Evolutionary conservation across 2,797 vertebrate genomes (phyloP).

Genomic region (Triplophysa bombifrons): DNA sequence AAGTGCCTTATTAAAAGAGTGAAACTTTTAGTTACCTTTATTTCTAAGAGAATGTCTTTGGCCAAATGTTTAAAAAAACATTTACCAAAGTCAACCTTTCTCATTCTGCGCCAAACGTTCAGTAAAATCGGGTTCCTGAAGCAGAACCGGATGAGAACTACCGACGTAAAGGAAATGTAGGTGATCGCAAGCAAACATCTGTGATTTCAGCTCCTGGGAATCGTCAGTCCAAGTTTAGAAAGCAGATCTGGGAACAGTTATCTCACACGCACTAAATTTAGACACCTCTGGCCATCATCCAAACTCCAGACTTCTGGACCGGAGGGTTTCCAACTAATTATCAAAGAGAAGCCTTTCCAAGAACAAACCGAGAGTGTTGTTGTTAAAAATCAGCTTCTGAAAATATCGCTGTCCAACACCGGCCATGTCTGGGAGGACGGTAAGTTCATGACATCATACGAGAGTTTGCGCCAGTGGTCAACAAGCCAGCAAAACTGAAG

Average conservation of each 20-base stretch:
- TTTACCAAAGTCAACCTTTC: not conserved
- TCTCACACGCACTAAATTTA: conserved; percentile 21
- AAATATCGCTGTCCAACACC: not conserved
- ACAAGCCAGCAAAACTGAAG: conserved; percentile 67
- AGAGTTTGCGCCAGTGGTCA: not conserved
- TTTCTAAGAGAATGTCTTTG: too few relatives aligned
- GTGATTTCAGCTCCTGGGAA: conserved; percentile 17
- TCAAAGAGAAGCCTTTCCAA: conserved; percentile 26
- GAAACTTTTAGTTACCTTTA: too few relatives aligned
- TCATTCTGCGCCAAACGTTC: not conserved
- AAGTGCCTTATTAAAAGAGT: too few relatives aligned
- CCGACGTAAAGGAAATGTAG: not conserved
- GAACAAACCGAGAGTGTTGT: conserved; percentile 11
- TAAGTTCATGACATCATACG: not conserved
- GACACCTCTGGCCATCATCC: conserved; percentile 21
- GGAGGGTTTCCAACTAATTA: conserved; percentile 21
- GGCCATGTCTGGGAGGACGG: not conserved
- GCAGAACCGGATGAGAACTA: not conserved
- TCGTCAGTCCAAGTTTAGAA: conserved; percentile 13
- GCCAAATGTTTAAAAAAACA: too few relatives aligned
- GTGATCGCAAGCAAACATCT: conserved; percentile 12
- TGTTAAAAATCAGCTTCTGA: not conserved
- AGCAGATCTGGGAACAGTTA: conserved; percentile 26
- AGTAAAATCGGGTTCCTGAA: not conserved
- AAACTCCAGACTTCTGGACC: conserved; percentile 36